Evolutionary conservation across 2,113 vertebrate genomes (phyloP).

Genomic region (Gallinago media): DNA sequence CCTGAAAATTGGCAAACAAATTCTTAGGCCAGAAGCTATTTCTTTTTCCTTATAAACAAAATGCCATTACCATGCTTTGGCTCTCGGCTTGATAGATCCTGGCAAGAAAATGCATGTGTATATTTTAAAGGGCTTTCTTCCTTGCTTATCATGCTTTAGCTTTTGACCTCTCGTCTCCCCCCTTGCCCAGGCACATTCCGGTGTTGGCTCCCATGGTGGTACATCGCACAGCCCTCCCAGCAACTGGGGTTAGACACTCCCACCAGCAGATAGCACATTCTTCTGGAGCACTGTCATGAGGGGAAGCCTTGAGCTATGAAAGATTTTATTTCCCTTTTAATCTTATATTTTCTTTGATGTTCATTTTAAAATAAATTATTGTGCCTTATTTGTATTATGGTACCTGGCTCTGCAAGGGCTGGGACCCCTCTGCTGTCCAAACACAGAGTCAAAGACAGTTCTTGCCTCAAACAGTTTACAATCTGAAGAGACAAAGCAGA

Average conservation of each 20-base stretch:
- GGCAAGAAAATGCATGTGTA: constrained; percentile 25
- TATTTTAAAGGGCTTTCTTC: constrained; percentile 53
- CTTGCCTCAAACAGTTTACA: constrained; percentile 57
- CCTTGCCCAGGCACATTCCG: not conserved
- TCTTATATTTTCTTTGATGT: constrained; percentile 57
- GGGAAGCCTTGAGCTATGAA: not conserved
- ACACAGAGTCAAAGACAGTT: constrained; percentile 56
- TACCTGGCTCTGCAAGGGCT: constrained; percentile 46
- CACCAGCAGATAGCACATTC: constrained; percentile 39
- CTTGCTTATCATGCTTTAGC: constrained; percentile 52
- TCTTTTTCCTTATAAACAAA: constrained; percentile 44
- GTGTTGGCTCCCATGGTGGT: not conserved
- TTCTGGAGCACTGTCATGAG: constrained; percentile 17
- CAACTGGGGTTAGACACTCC: not conserved
- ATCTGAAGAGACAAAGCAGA: constrained; percentile 57
- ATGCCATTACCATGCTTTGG: constrained; percentile 36
- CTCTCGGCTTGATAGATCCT: constrained; percentile 47
- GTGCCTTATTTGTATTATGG: constrained; percentile 29
- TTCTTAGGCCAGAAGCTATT: constrained; percentile 30
- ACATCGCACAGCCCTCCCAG: not conserved
- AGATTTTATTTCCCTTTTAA: constrained; percentile 20
- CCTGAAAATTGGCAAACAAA: constrained; percentile 34
- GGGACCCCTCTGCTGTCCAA: constrained; percentile 48
- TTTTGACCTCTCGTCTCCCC: constrained; percentile 56
- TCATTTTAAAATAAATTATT: constrained; percentile 47